Evolutionary conservation across 2,888 invertebrate genomes (phyloP).

Genomic region (Drosophila mimetica): DNA sequence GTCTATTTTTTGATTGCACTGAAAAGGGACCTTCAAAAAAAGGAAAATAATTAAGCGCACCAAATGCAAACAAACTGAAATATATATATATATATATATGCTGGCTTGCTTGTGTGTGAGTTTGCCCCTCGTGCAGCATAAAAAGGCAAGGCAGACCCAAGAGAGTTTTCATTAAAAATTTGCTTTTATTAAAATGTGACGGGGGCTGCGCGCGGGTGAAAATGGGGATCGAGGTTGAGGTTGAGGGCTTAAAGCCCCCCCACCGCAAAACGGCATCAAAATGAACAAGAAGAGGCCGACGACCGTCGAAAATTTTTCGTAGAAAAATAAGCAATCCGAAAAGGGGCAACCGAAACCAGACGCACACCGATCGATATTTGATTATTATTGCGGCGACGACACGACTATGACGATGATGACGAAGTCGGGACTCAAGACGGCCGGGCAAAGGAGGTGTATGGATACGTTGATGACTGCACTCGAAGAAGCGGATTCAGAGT

Average conservation of each 20-base stretch:
- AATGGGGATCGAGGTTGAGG: conserved; percentile 23
- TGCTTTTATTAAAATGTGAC: conserved; percentile 66
- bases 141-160: conserved; percentile 39
- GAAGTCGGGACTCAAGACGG: conserved; percentile 29
- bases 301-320: conserved; percentile 63
- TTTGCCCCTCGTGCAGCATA: conserved; percentile 4
- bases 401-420: conserved; percentile 27
- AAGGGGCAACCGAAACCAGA: conserved; percentile 65
- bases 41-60: conserved; percentile 27
- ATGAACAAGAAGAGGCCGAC: conserved; percentile 50
- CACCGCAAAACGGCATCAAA: conserved; percentile 32
- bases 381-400: conserved; percentile 72
- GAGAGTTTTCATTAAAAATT: conserved; percentile 72
- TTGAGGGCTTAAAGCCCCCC: conserved; percentile 26
- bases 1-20: conserved; percentile 63
- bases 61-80: conserved; percentile 41
- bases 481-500: neutral
- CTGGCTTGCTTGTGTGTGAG: neutral
- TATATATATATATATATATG: conserved; percentile 4
- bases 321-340: conserved; percentile 45
- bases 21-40: conserved; percentile 39
- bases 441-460: neutral
- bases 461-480: conserved; percentile 7
- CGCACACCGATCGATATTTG: conserved; percentile 82
- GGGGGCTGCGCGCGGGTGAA: neutral